Evolutionary conservation across 2,113 vertebrate genomes (phyloP).

Genomic region (Nesogale talazaci): DNA sequence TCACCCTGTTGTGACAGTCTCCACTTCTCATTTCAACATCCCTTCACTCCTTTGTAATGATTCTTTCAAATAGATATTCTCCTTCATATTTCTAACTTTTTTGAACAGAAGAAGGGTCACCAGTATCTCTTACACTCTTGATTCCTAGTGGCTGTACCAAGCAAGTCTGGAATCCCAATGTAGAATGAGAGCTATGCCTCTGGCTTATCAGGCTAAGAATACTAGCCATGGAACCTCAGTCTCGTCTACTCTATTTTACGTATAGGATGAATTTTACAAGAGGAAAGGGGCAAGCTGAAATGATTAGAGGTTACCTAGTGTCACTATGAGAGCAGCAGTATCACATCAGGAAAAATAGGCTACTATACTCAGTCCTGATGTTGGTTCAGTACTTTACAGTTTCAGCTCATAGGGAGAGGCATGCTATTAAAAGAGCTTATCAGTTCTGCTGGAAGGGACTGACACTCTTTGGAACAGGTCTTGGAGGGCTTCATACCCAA

Average conservation of each 20-base stretch:
- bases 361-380: not conserved
- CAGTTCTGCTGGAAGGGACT: not conserved
- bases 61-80: not conserved
- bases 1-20: not conserved
- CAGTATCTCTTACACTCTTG: not conserved
- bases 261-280: slow-evolving; percentile 22
- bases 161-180: not conserved
- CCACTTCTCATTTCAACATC: not conserved
- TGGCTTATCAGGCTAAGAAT: not conserved
- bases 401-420: not conserved
- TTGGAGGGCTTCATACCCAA: slow-evolving; percentile 4
- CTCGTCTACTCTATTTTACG: not conserved
- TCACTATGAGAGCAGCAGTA: not conserved
- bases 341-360: not conserved
- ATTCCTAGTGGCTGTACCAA: not conserved
- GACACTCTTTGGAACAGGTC: slow-evolving; percentile 34
- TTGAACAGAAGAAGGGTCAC: not conserved
- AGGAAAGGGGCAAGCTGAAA: slow-evolving; percentile 33
- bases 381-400: not conserved
- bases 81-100: not conserved
- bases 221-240: not conserved
- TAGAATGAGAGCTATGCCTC: not conserved
- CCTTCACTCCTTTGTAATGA: not conserved
- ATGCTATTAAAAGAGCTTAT: not conserved
- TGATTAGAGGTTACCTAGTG: not conserved